phyloP scores from a whole-genome alignment of 2,888 invertebrate species.

The Leucophora obtusa region DNA sequence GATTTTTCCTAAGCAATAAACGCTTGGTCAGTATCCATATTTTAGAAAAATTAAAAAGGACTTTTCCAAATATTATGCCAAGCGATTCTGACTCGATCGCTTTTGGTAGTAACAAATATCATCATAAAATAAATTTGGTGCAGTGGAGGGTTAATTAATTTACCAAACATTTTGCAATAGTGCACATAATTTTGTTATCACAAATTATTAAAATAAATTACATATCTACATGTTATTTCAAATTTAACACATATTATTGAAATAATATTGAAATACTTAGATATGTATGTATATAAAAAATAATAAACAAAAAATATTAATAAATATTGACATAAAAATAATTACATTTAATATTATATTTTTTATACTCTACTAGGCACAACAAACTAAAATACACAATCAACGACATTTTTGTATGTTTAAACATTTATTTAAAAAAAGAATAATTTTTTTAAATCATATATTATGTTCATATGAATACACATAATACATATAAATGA shows the following conservation, averaged over 20 bases:
- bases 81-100: too few species aligned
- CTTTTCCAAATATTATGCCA: too few species aligned
- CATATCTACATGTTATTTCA: constrained; percentile 41
- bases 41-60: too few species aligned
- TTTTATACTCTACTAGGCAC: constrained; percentile 26
- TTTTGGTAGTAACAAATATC: too few species aligned
- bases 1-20: too few species aligned
- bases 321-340: constrained; percentile 58
- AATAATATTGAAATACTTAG: constrained; percentile 2
- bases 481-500: background rate
- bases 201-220: constrained; percentile 48
- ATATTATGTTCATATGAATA: background rate
- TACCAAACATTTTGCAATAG: constrained; percentile 29
- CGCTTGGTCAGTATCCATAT: too few species aligned
- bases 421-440: too few species aligned
- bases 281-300: background rate
- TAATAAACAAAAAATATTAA: constrained; percentile 46
- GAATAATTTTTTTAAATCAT: background rate
- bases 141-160: background rate
- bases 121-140: too few species aligned
- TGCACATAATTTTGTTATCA: constrained; percentile 42
- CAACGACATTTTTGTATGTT: constrained; percentile 1
- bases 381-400: constrained; percentile 25
- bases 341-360: constrained; percentile 49
- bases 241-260: constrained; percentile 49